Evolutionary conservation across 2,113 vertebrate species (phyloP).

Genomic region (Xenopus laevis): DNA sequence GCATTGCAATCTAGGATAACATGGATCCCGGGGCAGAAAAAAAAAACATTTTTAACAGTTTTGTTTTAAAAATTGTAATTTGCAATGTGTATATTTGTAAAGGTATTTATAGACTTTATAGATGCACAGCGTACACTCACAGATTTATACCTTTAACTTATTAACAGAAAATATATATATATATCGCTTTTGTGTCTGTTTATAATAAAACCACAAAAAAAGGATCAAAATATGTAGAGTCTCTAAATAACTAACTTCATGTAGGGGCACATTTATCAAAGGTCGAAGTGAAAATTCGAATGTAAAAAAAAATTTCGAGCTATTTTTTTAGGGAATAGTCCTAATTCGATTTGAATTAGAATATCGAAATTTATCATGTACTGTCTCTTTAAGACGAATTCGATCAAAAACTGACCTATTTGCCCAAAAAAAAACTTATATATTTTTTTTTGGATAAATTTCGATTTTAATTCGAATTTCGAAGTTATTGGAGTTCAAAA

Average conservation of each 20-base stretch:
- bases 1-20: constrained; percentile 77
- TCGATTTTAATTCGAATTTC: too few species aligned
- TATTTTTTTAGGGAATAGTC: too few species aligned
- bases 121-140: constrained; percentile 47
- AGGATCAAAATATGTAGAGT: constrained; percentile 53
- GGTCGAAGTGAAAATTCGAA: too few species aligned
- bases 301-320: too few species aligned
- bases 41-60: constrained; percentile 50
- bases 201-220: constrained; percentile 35
- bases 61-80: constrained; percentile 79
- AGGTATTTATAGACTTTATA: constrained; percentile 93
- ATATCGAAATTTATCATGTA: too few species aligned
- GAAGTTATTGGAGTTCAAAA: too few species aligned
- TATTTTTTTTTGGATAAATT: too few species aligned
- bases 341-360: too few species aligned
- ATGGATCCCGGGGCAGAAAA: constrained; percentile 61
- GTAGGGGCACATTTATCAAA: too few species aligned
- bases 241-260: not conserved
- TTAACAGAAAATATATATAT: constrained; percentile 76
- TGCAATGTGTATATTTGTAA: constrained; percentile 95
- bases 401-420: too few species aligned
- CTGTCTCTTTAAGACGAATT: too few species aligned
- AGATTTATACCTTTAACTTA: constrained; percentile 83
- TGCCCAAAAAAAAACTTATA: too few species aligned
- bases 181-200: constrained; percentile 65